phyloP scores from a whole-genome alignment of 2,797 vertebrate species.

The Enteromius anoplus region DNA sequence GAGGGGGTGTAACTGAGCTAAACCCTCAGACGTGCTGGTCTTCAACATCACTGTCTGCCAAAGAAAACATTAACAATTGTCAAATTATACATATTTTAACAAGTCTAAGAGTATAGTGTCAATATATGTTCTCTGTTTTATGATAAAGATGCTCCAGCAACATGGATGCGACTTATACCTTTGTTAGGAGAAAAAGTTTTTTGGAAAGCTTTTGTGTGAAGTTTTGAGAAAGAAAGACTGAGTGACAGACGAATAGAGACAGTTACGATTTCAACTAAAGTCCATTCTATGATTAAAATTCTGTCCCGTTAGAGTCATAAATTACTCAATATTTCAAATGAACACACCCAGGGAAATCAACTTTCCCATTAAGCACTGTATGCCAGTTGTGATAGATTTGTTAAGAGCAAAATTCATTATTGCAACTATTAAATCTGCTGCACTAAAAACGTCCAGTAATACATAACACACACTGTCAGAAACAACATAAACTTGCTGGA shows the following conservation, averaged over 20 bases:
- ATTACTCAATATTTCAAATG: neutral
- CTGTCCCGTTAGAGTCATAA: neutral
- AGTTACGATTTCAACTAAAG: slow-evolving; percentile 6
- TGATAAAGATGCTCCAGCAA: neutral
- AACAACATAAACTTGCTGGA: neutral
- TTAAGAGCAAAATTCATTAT: slow-evolving; percentile 2
- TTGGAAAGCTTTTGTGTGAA: slow-evolving; percentile 1
- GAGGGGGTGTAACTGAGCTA: slow-evolving; percentile 4
- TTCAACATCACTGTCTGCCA: slow-evolving; percentile 9
- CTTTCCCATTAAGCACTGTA: neutral
- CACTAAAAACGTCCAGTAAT: neutral
- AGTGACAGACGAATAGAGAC: neutral
- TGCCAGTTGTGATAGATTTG: slow-evolving; percentile 7
- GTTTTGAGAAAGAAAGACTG: neutral
- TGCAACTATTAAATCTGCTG: neutral
- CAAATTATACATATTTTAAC: neutral
- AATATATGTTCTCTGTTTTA: neutral
- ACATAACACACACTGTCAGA: neutral
- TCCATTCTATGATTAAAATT: slow-evolving; percentile 2
- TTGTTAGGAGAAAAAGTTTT: neutral
- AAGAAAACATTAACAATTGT: neutral
- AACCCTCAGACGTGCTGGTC: slow-evolving; percentile 31
- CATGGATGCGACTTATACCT: neutral
- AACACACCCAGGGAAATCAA: neutral
- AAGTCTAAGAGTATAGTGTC: neutral